Conservation (phyloP, 35 echinoderm and acorn worm species). For the Eucidaris tribuloides region DNA sequence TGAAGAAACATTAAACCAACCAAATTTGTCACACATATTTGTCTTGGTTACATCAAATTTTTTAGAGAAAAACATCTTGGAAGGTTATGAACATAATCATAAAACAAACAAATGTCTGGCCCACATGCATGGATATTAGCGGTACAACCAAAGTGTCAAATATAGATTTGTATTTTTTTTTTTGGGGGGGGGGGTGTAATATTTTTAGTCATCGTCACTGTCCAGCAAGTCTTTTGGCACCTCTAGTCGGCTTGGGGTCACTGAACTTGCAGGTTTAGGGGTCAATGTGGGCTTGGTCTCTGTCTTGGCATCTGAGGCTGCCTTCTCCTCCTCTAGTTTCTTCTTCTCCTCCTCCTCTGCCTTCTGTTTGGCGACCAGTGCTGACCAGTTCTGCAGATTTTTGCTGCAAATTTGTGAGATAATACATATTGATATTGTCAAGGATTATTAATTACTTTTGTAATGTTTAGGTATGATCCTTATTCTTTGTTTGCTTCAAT, state of each 20-base stretch:
- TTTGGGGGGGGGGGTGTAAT: not conserved
- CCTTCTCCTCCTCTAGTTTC: conserved; percentile 8
- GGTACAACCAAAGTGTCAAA: not conserved
- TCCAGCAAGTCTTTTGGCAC: conserved; percentile 17
- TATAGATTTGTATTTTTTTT: not conserved
- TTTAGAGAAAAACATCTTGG: not conserved
- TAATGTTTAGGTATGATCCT: not conserved
- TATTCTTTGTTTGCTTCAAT: not conserved
- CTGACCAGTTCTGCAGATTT: conserved; percentile 98
- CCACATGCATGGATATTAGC: not conserved
- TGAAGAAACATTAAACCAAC: no score
- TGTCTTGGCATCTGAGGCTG: not conserved
- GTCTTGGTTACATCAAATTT: not conserved
- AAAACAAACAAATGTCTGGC: not conserved
- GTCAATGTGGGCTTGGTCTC: not conserved
- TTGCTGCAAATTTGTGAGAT: conserved; percentile 30
- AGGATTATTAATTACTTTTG: not conserved
- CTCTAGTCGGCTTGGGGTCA: not conserved
- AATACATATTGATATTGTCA: not conserved
- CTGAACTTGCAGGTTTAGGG: not conserved
- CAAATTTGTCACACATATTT: no score
- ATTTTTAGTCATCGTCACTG: conserved; percentile 31
- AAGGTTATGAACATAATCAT: not conserved
- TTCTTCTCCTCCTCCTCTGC: conserved; percentile 74
- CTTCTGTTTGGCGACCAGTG: conserved; percentile 94